These are phyloP conservation scores for Standfussiana lucernea DNA, from an alignment of 2,888 invertebrate genomes.

Conservation along the genomic window DNA sequence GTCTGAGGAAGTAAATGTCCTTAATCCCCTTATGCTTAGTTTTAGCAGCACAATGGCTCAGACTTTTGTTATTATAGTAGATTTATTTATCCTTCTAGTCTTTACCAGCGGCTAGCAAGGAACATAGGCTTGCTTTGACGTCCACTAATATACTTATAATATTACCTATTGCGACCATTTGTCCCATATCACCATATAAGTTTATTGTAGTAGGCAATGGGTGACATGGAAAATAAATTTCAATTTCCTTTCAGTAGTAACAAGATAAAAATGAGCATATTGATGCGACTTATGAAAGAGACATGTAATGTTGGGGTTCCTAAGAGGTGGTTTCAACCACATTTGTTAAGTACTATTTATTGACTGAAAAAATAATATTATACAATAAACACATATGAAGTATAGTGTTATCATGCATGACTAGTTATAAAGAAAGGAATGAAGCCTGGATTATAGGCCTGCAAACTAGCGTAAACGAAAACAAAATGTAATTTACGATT, in stretches of 20 bases:
- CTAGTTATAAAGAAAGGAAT: too few species aligned
- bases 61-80: background rate
- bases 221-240: background rate
- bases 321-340: too few species aligned
- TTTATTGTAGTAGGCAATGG: background rate
- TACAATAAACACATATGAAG: too few species aligned
- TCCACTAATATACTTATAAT: too few species aligned
- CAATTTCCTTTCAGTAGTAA: background rate
- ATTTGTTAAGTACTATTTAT: too few species aligned
- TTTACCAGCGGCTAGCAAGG: background rate
- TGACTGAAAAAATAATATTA: too few species aligned
- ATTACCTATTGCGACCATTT: background rate
- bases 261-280: background rate
- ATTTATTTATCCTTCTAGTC: too few species aligned
- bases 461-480: background rate
- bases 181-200: background rate
- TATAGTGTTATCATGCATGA: too few species aligned
- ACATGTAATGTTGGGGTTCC: too few species aligned
- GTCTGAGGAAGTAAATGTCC: constrained; percentile 2
- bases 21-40: background rate
- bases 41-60: background rate
- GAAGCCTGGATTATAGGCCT: background rate
- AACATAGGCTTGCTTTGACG: background rate
- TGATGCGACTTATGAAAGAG: background rate
- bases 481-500: background rate